Evolutionary conservation across 2,113 vertebrate genomes (phyloP), one percentile per base, ranked within the genome.

Genomic region (Phalacrocorax brasilianus): DNA sequence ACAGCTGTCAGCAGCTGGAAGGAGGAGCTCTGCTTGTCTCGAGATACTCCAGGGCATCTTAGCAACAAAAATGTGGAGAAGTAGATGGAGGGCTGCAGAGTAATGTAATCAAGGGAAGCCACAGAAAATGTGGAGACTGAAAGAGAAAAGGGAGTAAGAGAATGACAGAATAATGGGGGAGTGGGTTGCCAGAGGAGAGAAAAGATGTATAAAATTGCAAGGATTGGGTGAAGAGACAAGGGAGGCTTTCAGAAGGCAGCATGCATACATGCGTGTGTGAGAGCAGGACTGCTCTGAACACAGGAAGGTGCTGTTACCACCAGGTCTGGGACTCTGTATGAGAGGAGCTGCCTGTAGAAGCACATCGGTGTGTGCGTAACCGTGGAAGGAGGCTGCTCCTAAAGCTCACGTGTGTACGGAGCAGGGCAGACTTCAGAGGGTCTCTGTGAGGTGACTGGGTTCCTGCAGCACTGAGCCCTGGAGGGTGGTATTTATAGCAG

Each of bases 401-500:
- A 3, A 11, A 44, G 33, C 35, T 12, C 1, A 5, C 1, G 19
- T 18, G 26, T 27, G 40, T 18, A 1, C 11, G 3, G 56, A 30
- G 42, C 45, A 8, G 33, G 1, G 12, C 27, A 3, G 42, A 4
- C 56, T 50, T 32, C 24, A 5, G 55, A 66, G 42, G 58, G 66
- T 72, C 75, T 27, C 53, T 11, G 30, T 3, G 62, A 66, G 66
- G 76, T 67, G 81, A 11, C 44, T n/a, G 74, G 61, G 86, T 26
- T 97, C 93, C 77, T 66, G 87, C 81, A 90, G 70, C 65, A 35
- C 26, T 32, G 55, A 61, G 95, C 62, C 73, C 93, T 56, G 68
- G 78, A 86, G 88, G 38, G 45, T 3, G 62, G 88, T 98, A 97
- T 98, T 98, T 97, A 91, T 97, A 95, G 97, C 95, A 79, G 77